phyloP scores from a whole-genome alignment of 2,888 invertebrate genomes.

The Torymus tubicola region DNA sequence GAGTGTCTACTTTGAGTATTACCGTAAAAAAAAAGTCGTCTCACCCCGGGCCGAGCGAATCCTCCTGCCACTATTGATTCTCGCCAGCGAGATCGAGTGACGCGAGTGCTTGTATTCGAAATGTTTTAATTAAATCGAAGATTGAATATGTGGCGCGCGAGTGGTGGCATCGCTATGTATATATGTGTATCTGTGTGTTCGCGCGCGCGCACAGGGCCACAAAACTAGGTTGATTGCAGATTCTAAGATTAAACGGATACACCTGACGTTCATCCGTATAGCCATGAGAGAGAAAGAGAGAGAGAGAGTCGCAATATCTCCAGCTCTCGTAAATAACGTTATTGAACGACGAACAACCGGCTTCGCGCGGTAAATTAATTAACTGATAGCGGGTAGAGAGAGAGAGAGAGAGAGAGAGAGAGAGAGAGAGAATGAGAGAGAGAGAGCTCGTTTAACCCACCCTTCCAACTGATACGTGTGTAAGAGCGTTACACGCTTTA shows the following conservation, averaged over 20 bases:
- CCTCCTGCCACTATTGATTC: slow-evolving; percentile 5
- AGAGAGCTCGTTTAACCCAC: slow-evolving; percentile 20
- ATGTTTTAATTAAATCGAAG: slow-evolving; percentile 37
- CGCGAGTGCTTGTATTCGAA: background rate
- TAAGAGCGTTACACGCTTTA: too few relatives aligned
- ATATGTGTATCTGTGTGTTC: background rate
- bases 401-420: slow-evolving; percentile 2
- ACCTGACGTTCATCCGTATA: slow-evolving; percentile 33
- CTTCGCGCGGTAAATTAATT: slow-evolving; percentile 33
- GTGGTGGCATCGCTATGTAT: too few relatives aligned
- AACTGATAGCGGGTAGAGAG: slow-evolving; percentile 6
- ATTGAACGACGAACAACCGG: slow-evolving; percentile 12
- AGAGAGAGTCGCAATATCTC: background rate
- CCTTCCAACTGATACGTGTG: too few relatives aligned
- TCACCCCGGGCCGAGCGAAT: background rate
- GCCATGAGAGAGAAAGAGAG: too few relatives aligned
- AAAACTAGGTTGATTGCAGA: slow-evolving; percentile 45
- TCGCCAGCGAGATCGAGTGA: background rate
- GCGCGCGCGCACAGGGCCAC: background rate
- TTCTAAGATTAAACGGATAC: slow-evolving; percentile 50
- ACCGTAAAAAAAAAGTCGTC: slow-evolving; percentile 16
- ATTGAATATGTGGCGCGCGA: slow-evolving; percentile 17
- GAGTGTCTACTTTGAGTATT: slow-evolving; percentile 24
- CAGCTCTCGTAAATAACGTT: slow-evolving; percentile 18
- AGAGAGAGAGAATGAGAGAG: slow-evolving; percentile 5